Evolutionary conservation across 2,888 invertebrate genomes (phyloP), one percentile per base, ranked within the genome.

Genomic region (Pomacea canaliculata): DNA sequence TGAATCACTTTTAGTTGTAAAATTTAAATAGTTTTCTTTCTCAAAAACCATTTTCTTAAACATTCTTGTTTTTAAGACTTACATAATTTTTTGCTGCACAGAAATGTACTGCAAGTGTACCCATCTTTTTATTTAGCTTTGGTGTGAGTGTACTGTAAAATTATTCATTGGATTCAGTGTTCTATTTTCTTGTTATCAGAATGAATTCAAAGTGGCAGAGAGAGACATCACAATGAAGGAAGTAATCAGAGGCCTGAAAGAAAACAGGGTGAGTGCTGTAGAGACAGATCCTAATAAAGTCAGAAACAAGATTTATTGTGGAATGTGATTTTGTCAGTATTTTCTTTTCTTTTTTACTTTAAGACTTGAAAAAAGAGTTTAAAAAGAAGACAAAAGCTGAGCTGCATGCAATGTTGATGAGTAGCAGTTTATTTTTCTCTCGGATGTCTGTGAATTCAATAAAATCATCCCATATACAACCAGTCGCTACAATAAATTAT

Each of bases 171-270:
- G 16, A 4, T 60, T 51, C 65, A n/a, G 0, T 71, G 51, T 60
- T 19, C 27, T 60, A 56, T 10, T 73, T 5, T 49, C 56, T 23
- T 73, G 56, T 80, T 84, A 81, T 19, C 82, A 91, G 91, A 90
- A 95, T 85, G 95, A 96, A 89, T 94, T 96, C 85, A 94, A 94
- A 89, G 95, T 98, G 16, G 83, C 89, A n/a, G 90, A 91, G 80
- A 80, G 84, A 60, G 74, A 74, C 8, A 84, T 98, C 79, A 96
- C 95, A 18, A 99, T 99, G 98, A 92, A 92, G 18, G 94, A 95
- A 89, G 89, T 99, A 37, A 91, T 94, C 68, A 92, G 94, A 80
- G 93, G 96, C 74, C 92, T 95, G 77, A 93, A 94, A 76, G 93
- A 96, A 90, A 95, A 95, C 84, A 93, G 96, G 92, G 98, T 88